These are phyloP conservation scores for Enteromius unitaeniatus DNA, from an alignment of 2,797 vertebrate genomes.

Conservation along the genomic window DNA sequence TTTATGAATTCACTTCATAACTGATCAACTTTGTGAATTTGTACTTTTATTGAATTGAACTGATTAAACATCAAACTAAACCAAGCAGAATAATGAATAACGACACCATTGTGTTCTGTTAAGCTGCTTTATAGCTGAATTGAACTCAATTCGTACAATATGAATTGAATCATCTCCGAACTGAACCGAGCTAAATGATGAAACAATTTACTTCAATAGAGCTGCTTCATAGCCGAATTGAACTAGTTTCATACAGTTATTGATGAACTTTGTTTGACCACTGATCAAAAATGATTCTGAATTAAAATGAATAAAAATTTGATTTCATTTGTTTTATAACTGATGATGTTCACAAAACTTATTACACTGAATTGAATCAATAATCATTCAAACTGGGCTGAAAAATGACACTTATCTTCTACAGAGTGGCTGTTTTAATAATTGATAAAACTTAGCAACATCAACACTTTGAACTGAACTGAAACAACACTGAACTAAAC, in stretches of 20 bases:
- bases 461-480: neutral
- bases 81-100: too few relatives aligned
- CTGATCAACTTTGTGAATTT: too few relatives aligned
- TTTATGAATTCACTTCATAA: too few relatives aligned
- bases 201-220: neutral
- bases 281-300: neutral
- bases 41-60: too few relatives aligned
- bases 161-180: neutral
- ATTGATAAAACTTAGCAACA: neutral
- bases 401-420: neutral
- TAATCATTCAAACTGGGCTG: neutral
- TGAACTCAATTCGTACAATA: too few relatives aligned
- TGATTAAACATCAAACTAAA: too few relatives aligned
- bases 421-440: neutral
- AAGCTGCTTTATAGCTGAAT: too few relatives aligned
- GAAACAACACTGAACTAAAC: neutral
- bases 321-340: neutral
- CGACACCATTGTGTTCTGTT: too few relatives aligned
- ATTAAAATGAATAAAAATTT: neutral
- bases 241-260: neutral
- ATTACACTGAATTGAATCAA: neutral
- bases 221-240: neutral
- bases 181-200: neutral
- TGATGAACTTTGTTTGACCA: neutral
- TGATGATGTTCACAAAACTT: neutral